These are phyloP conservation scores for Siphamia tubifer DNA, from an alignment of 2,113 vertebrate species.

Conservation along the genomic window DNA sequence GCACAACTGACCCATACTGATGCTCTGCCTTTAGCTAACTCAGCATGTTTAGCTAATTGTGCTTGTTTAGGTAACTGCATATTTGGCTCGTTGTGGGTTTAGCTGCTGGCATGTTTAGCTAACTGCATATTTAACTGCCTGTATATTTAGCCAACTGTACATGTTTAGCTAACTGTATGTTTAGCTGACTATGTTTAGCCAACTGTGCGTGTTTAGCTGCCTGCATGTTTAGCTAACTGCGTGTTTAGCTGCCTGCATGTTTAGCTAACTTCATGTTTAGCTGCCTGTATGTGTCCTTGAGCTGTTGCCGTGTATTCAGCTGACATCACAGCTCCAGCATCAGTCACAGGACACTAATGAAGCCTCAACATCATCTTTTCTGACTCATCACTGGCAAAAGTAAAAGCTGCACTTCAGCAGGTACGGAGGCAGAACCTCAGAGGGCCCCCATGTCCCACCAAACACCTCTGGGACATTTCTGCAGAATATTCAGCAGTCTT, in stretches of 20 bases:
- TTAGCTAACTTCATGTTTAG: conserved; percentile 42
- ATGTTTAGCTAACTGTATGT: conserved; percentile 33
- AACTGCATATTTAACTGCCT: conserved; percentile 37
- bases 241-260: conserved; percentile 29
- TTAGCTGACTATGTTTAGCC: too few species aligned
- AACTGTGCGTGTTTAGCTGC: conserved; percentile 37
- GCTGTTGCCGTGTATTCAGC: conserved; percentile 35
- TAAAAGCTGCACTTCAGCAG: conserved; percentile 46
- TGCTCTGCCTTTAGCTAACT: background rate
- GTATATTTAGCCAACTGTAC: conserved; percentile 31
- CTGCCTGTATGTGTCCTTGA: conserved; percentile 52
- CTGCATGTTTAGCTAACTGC: conserved; percentile 35
- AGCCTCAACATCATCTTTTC: conserved; percentile 46
- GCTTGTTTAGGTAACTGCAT: conserved; percentile 39
- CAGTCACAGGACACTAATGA: conserved; percentile 52
- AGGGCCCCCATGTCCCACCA: conserved; percentile 8
- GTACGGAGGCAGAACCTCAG: conserved; percentile 51
- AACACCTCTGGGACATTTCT: conserved; percentile 5
- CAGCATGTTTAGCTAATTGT: conserved; percentile 41
- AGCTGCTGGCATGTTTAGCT: conserved; percentile 24
- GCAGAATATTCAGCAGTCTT: conserved; percentile 53
- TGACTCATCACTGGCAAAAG: conserved; percentile 50
- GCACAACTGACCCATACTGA: conserved; percentile 29
- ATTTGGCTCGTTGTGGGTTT: too few species aligned
- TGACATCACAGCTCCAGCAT: conserved; percentile 33